Evolutionary conservation across 2,888 invertebrate species (phyloP), one percentile per base, ranked within the genome.

Genomic region (Trichopoda pennipes): DNA sequence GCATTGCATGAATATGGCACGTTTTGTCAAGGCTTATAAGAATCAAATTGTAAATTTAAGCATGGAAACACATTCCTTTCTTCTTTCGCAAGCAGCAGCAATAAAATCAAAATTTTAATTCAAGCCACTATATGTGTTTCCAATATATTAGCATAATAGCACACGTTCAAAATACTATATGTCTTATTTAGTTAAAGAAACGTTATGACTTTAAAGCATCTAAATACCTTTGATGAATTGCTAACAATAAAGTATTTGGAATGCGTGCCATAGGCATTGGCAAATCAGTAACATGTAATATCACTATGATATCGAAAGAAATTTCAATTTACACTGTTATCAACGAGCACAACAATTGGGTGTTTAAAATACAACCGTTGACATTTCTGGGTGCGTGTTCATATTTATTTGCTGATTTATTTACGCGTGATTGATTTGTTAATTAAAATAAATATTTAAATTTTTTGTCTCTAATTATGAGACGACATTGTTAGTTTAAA

Each of bases 391-490:
- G 8, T 68, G 68, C 19, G 28, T 51, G 28, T 63, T 80, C 28
- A 55, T 47, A 74, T 63, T 55, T 68, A 47, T 55, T 66, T 55
- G 16, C 49, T 12, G 8, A 28, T 60, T 68, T 74, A 69, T 74
- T 80, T 74, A 63, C 74, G 63, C 69, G 42, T 68, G 80, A 74
- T 69, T 80, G 80, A 80, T 68, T 80, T 80, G 55, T 58, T 63
- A 69, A 80, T 69, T 63, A 49, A 58, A 69, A 61, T 63, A 63
- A 21, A 3, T 28, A 53, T 55, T 53, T 66, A 14, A 21, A 7
- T 19, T n/a, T 19, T 47, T 53, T 51, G 17, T 38, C 16, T 17
- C 0, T 44, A 69, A 56, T 74, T 80, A 80, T 69, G 69, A 47
- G 69, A 69, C 72, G 72, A 35, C 78, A 72, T 35, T 72, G 49